Evolutionary conservation across 2,888 invertebrate genomes (phyloP), one percentile per base, ranked within the genome.

Genomic region (Cyrtodaria siliqua): DNA sequence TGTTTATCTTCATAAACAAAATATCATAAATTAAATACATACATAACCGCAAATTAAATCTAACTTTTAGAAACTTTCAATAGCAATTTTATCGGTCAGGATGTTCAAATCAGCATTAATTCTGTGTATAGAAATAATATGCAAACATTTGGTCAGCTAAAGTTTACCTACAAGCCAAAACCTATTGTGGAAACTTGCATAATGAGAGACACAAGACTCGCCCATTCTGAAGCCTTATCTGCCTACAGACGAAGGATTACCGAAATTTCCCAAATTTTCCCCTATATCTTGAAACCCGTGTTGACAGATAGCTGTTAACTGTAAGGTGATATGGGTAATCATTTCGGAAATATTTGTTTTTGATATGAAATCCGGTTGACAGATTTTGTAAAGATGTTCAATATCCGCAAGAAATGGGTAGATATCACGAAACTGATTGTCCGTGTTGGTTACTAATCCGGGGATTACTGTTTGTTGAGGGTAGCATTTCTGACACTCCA

Each of bases 291-390:
- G 16, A 40, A 33, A 23, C 59, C 27, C 18, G 24, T 55, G 57
- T 73, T 73, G 73, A 73, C 66, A 57, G 40, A 53, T 40, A 53
- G 18, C 29, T 47, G 27, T 55, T 71, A 77, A 77, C 67, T 71
- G 76, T 71, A 59, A 77, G 29, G 50, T n/a, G 57, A 77, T 77
- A 71, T 55, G 61, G 12, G 44, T 57, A 59, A 67, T 62, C 76
- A 61, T 55, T 62, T 23, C 1, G n/a, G 24, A 62, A 52, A 71
- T 77, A 66, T 77, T 77, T 71, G 59, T 63, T 55, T 50, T 27
- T 52, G 63, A 71, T 70, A 61, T 52, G 56, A 66, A 27, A 55
- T 52, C 26, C 20, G 6, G 44, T 40, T 70, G 57, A 62, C 69
- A 70, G 56, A 56, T 56, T 70, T 61, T 29, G 9, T 44, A 26